Conservation (phyloP, 2,888 invertebrate species). For the Sylvicola cinctus region DNA sequence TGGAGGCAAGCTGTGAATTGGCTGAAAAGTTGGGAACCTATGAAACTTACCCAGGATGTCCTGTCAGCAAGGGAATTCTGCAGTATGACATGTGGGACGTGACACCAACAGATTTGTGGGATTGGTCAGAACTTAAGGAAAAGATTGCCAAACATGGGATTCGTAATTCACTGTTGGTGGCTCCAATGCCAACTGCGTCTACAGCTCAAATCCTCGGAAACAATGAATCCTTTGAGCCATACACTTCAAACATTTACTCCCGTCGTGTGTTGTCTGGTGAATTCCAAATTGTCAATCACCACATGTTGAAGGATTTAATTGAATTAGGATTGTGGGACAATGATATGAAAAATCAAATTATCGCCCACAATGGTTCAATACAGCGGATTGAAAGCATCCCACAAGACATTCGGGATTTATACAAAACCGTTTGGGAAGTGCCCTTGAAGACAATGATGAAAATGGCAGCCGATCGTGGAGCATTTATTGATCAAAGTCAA, state of each 20-base stretch:
- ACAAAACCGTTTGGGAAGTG: slow-evolving; percentile 90
- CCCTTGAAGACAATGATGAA: slow-evolving; percentile 71
- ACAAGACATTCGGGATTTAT: slow-evolving; percentile 55
- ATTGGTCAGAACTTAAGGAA: slow-evolving; percentile 60
- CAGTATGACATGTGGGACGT: slow-evolving; percentile 94
- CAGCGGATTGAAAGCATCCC: slow-evolving; percentile 66
- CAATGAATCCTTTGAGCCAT: slow-evolving; percentile 89
- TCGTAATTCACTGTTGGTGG: slow-evolving; percentile 70
- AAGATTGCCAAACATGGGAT: slow-evolving; percentile 71
- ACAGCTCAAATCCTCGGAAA: slow-evolving; percentile 96
- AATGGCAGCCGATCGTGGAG: slow-evolving; percentile 88
- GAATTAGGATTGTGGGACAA: slow-evolving; percentile 78
- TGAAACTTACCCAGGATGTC: slow-evolving; percentile 72
- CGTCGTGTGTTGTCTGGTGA: slow-evolving; percentile 79
- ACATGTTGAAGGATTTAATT: slow-evolving; percentile 72
- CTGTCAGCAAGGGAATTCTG: slow-evolving; percentile 75
- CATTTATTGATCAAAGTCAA: slow-evolving; percentile 91
- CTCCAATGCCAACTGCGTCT: slow-evolving; percentile 93
- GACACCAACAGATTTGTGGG: slow-evolving; percentile 61
- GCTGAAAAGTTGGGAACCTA: slow-evolving; percentile 65
- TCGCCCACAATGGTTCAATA: slow-evolving; percentile 72
- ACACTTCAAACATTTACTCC: slow-evolving; percentile 85
- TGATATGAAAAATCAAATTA: slow-evolving; percentile 74
- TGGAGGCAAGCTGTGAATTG: slow-evolving; percentile 80
- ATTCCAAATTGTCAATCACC: slow-evolving; percentile 83